Conservation (phyloP, 2,888 invertebrate species). For the Drosophila gaucha region DNA sequence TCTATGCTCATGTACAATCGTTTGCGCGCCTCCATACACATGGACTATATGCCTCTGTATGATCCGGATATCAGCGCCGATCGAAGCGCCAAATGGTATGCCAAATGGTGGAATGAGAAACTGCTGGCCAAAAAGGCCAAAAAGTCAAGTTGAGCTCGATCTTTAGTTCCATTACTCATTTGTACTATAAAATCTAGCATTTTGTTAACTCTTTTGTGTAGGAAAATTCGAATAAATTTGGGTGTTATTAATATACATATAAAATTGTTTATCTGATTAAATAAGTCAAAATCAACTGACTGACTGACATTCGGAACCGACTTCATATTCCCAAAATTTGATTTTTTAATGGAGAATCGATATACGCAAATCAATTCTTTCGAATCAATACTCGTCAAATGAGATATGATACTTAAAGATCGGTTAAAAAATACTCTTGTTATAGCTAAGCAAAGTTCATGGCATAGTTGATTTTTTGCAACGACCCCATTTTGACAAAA, state of each 20-base stretch:
- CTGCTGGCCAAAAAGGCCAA: conserved; percentile 39
- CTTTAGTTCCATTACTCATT: conserved; percentile 1
- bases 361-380: too few species aligned
- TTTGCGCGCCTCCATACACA: conserved; percentile 86
- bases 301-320: too few species aligned
- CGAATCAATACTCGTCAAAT: too few species aligned
- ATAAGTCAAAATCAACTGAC: too few species aligned
- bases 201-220: conserved; percentile 22
- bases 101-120: conserved; percentile 80
- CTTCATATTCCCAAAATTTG: too few species aligned
- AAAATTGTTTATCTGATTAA: not conserved
- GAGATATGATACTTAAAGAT: too few species aligned
- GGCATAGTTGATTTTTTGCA: too few species aligned
- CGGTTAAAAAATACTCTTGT: too few species aligned
- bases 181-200: conserved; percentile 17
- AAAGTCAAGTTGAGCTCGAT: conserved; percentile 46
- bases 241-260: conserved; percentile 16
- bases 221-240: conserved; percentile 29
- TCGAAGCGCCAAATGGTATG: conserved; percentile 83
- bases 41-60: conserved; percentile 83
- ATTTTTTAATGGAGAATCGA: too few species aligned
- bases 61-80: conserved; percentile 80
- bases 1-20: conserved; percentile 87
- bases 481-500: too few species aligned
- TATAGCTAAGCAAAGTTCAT: too few species aligned